phyloP scores from a whole-genome alignment of 2,888 invertebrate species.

The Tipula confusa region DNA sequence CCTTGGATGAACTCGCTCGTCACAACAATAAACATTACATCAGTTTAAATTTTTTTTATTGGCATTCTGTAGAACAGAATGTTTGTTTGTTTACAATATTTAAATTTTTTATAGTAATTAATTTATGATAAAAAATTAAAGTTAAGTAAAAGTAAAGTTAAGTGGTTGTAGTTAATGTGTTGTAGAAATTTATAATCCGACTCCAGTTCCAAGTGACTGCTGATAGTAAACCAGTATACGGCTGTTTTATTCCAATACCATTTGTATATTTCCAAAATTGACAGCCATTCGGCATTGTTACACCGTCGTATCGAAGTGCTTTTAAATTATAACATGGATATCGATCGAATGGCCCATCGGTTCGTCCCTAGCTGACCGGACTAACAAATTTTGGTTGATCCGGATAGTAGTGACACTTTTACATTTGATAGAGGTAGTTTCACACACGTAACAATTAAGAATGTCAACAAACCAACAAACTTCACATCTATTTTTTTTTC shows the following conservation, averaged over 20 bases:
- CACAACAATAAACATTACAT: too few relatives aligned
- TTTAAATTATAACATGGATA: conserved; percentile 87
- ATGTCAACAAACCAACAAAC: conserved; percentile 88
- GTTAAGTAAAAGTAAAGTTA: too few relatives aligned
- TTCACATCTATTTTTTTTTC: too few relatives aligned
- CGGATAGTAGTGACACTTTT: conserved; percentile 79
- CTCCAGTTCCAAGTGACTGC: too few relatives aligned
- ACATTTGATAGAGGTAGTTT: conserved; percentile 70
- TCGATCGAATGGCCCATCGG: conserved; percentile 66
- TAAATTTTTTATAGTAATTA: too few relatives aligned
- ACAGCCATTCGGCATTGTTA: conserved; percentile 60
- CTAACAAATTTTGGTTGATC: conserved; percentile 72
- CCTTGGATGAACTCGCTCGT: background rate
- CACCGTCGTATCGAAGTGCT: conserved; percentile 57
- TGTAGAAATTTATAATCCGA: too few relatives aligned
- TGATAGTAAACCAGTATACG: too few relatives aligned
- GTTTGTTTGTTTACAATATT: too few relatives aligned
- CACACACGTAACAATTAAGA: conserved; percentile 77
- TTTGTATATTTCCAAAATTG: conserved; percentile 69
- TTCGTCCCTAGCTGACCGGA: conserved; percentile 54
- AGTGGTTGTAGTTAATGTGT: too few relatives aligned
- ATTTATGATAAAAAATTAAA: too few relatives aligned
- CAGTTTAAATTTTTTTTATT: too few relatives aligned
- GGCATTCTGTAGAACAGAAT: too few relatives aligned
- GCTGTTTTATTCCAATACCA: conserved; percentile 58